Evolutionary conservation across 2,888 invertebrate species (phyloP).

Genomic region (Chrysomela aeneicollis): DNA sequence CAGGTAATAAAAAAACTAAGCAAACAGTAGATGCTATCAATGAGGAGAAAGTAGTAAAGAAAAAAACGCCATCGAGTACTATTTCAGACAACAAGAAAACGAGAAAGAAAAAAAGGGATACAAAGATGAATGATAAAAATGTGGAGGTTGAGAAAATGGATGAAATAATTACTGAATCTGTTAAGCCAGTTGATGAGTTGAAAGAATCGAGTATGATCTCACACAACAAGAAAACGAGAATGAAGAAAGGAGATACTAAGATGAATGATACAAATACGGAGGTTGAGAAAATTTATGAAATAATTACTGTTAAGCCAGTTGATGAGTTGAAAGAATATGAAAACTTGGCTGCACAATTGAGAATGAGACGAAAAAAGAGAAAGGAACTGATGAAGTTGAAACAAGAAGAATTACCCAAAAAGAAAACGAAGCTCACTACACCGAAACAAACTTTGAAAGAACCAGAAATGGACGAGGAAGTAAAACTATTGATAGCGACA

Average conservation of each 20-base stretch:
- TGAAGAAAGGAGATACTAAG: conserved; percentile 9
- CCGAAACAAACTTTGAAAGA: conserved; percentile 32
- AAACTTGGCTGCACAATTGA: conserved; percentile 33
- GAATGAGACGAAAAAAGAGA: conserved; percentile 32
- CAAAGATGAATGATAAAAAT: background rate
- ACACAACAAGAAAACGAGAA: conserved; percentile 34
- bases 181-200: conserved; percentile 17
- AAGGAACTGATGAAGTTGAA: conserved; percentile 30
- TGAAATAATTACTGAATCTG: no score
- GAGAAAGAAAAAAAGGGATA: conserved; percentile 13
- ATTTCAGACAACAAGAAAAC: conserved; percentile 32
- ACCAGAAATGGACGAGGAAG: conserved; percentile 49
- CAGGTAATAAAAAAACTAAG: conserved; percentile 10
- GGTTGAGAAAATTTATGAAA: background rate
- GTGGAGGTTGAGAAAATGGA: conserved; percentile 1
- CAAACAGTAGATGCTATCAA: background rate
- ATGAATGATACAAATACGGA: background rate
- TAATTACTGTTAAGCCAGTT: conserved; percentile 20
- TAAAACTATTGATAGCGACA: conserved; percentile 48
- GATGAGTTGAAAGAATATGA: conserved; percentile 36
- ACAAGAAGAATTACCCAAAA: conserved; percentile 17
- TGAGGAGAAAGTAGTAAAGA: background rate
- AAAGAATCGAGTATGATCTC: conserved; percentile 19
- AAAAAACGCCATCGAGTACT: background rate
- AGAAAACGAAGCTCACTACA: conserved; percentile 21